Percentiles rank a stretch among this genome's conserved stretches.
phyloP scores from a whole-genome alignment of 2,888 invertebrate species.

The Nematopogon swammerdamellus region DNA sequence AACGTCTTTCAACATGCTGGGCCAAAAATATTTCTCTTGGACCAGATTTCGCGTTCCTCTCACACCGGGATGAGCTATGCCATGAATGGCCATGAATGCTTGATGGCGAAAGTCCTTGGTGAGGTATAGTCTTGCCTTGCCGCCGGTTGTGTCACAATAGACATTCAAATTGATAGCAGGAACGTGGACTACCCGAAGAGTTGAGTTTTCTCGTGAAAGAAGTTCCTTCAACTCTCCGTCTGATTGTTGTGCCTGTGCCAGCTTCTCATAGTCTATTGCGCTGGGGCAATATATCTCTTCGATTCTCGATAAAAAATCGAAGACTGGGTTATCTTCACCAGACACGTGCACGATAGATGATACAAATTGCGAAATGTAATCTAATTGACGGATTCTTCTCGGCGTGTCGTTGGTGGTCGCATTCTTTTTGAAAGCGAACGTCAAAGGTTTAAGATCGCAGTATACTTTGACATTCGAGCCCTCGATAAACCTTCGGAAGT shows the following conservation, averaged over 20 bases:
- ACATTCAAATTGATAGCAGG: neutral
- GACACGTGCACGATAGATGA: neutral
- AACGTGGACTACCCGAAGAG: neutral
- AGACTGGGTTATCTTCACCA: neutral
- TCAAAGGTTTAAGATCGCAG: neutral
- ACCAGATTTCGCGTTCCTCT: slow-evolving; percentile 7
- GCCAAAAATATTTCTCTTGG: slow-evolving; percentile 10
- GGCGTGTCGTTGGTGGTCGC: neutral
- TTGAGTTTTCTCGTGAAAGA: neutral
- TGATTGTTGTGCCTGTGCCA: neutral
- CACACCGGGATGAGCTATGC: slow-evolving; percentile 3
- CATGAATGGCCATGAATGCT: neutral
- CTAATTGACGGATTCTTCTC: neutral
- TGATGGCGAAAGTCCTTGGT: neutral
- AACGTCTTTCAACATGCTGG: slow-evolving; percentile 10
- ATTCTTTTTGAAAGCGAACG: neutral
- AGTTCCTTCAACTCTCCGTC: neutral
- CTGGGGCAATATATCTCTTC: neutral
- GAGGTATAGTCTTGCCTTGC: neutral
- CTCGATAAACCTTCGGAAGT: neutral
- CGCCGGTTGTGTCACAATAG: neutral
- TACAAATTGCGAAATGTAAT: neutral
- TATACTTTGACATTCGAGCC: neutral
- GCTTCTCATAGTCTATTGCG: neutral
- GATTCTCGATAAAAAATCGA: neutral